These are phyloP conservation scores for Phodopus roborovskii DNA, from an alignment of 2,113 vertebrate genomes.

Conservation along the genomic window DNA sequence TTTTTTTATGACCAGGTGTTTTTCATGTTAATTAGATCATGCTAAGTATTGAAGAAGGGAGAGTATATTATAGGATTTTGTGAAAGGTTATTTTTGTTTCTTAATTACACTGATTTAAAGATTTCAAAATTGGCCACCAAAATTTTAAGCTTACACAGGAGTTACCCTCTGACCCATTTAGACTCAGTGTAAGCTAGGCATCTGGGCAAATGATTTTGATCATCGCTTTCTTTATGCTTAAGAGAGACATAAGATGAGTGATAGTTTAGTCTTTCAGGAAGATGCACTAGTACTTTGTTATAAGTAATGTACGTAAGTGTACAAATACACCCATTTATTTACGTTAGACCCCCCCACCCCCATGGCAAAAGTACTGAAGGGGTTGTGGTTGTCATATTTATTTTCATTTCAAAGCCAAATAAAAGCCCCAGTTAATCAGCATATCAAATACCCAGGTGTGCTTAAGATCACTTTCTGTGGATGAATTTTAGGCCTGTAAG, in stretches of 20 bases:
- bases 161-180: background rate
- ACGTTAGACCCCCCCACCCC: slow-evolving; percentile 27
- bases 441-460: slow-evolving; percentile 72
- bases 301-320: background rate
- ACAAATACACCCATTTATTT: background rate
- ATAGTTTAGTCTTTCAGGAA: slow-evolving; percentile 9
- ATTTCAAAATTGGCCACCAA: slow-evolving; percentile 44
- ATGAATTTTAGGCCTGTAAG: slow-evolving; percentile 43
- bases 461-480: slow-evolving; percentile 66
- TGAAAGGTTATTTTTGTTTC: slow-evolving; percentile 63
- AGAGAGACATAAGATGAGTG: background rate
- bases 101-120: slow-evolving; percentile 53
- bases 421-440: slow-evolving; percentile 65
- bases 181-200: background rate
- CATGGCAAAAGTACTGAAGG: slow-evolving; percentile 65
- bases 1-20: slow-evolving; percentile 73
- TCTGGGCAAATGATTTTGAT: slow-evolving; percentile 20
- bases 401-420: slow-evolving; percentile 76
- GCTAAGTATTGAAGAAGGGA: slow-evolving; percentile 54
- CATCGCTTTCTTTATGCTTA: background rate
- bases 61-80: background rate
- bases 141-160: slow-evolving; percentile 23
- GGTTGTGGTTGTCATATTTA: slow-evolving; percentile 70
- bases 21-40: slow-evolving; percentile 57
- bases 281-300: slow-evolving; percentile 40